A percentile compares a stretch with the other conserved stretches of the same genome.
phyloP scores from a whole-genome alignment of 2,113 vertebrate genomes.

The Synchiropus splendidus region DNA sequence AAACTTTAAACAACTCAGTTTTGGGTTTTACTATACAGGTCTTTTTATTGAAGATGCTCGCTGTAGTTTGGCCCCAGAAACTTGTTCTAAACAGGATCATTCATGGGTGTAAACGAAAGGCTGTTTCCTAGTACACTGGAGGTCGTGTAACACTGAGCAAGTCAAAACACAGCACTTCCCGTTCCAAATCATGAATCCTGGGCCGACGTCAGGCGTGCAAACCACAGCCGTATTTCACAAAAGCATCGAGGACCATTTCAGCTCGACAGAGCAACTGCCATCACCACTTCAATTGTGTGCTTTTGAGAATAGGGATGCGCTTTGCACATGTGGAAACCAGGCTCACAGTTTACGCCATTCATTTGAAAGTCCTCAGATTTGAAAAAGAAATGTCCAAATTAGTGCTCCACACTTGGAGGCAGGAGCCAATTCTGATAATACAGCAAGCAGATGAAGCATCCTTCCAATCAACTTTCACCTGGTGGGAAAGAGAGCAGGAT shows the following conservation, averaged over 20 bases:
- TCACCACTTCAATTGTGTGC: constrained; percentile 1
- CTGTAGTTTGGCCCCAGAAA: constrained; percentile 23
- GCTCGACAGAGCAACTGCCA: not conserved
- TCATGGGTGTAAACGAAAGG: constrained; percentile 7
- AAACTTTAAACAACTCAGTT: constrained; percentile 38
- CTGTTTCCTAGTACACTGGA: constrained; percentile 22
- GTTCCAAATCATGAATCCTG: not conserved
- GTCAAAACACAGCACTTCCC: constrained; percentile 16
- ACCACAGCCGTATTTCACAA: constrained; percentile 6
- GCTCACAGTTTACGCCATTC: constrained; percentile 1
- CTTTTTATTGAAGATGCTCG: constrained; percentile 52
- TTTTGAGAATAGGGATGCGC: constrained; percentile 6
- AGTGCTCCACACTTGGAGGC: constrained; percentile 1
- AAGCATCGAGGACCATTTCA: not conserved
- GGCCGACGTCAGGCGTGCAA: not conserved
- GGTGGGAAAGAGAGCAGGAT: constrained; percentile 3
- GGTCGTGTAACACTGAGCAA: constrained; percentile 31
- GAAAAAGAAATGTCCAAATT: constrained; percentile 1
- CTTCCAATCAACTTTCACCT: constrained; percentile 10
- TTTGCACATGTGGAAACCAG: not conserved
- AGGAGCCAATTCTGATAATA: not conserved
- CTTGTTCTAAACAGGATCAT: constrained; percentile 26
- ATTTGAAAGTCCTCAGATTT: constrained; percentile 1
- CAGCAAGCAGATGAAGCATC: constrained; percentile 25
- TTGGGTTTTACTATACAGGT: constrained; percentile 45